phyloP scores from a whole-genome alignment of 2,888 invertebrate genomes.

The Agrotis exclamationis region DNA sequence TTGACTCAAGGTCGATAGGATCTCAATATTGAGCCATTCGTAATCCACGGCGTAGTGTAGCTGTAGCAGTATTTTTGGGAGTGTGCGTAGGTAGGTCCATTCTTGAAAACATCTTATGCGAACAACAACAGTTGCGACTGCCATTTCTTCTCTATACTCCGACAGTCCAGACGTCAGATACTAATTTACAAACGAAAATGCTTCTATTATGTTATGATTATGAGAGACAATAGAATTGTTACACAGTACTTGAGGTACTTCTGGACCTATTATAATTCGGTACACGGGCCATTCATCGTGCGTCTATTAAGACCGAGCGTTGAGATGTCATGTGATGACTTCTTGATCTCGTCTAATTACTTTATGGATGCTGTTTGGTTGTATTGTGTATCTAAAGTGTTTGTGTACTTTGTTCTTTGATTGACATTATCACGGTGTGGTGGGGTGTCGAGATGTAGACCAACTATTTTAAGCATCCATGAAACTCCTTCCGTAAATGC shows the following conservation, averaged over 20 bases:
- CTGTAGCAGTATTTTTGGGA: slow-evolving; percentile 25
- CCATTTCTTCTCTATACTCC: slow-evolving; percentile 1
- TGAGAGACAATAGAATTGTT: slow-evolving; percentile 29
- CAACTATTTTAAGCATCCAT: slow-evolving; percentile 28
- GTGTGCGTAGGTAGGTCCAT: neutral
- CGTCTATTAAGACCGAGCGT: slow-evolving; percentile 55
- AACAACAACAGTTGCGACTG: neutral
- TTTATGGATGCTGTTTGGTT: slow-evolving; percentile 53
- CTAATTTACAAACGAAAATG: slow-evolving; percentile 4
- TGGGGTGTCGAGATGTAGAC: slow-evolving; percentile 23
- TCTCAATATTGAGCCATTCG: slow-evolving; percentile 45
- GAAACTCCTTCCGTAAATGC: slow-evolving; percentile 14
- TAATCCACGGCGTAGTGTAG: slow-evolving; percentile 18
- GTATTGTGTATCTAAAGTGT: slow-evolving; percentile 36
- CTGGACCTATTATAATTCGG: slow-evolving; percentile 48
- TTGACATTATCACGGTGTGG: slow-evolving; percentile 46
- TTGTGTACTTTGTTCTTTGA: slow-evolving; percentile 44
- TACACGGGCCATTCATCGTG: slow-evolving; percentile 53
- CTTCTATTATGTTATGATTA: slow-evolving; percentile 30
- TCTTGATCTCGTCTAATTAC: slow-evolving; percentile 65
- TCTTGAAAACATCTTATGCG: neutral
- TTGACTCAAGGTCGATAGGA: slow-evolving; percentile 46
- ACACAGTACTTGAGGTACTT: slow-evolving; percentile 43
- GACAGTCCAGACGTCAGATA: neutral
- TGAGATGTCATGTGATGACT: slow-evolving; percentile 63